Base-by-base conservation (phyloP, 1,140 invertebrate species). In the Lysiphlebus fabarum region DNA sequence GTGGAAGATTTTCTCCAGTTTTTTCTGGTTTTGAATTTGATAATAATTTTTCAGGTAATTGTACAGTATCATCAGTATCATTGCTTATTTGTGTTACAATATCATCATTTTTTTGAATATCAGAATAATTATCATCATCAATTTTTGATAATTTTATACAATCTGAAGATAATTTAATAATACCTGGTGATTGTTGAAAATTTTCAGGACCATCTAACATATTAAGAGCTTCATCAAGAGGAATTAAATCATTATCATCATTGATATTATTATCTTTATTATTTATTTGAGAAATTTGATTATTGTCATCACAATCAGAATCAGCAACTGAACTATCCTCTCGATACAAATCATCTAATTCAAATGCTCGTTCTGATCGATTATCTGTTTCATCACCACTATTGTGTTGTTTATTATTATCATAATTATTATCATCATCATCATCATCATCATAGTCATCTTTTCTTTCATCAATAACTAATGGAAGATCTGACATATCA, bases 321-420 rank as follows among this genome's bases (percentile, higher is more conserved):
- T 77, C 72, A 1, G 60, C 41, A 0, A 70, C 62, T 0, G 75
- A 75, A 40, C 70, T 79, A 17, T 78, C 76, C 41, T 79, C 77
- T 1, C 76, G 68, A 47, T 79, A 79, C 3, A 78, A 56, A 70
- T 79, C 76, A 9, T 79, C 76, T n/a, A 78, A 49, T 5, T 74
- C 75, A 6, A 73, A 74, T 1, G 65, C 62, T 6, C 66, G 65
- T 10, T 70, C 68, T 40, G 72, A 77, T 8, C 62, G 59, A 34
- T 62, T 64, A 10, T 74, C 72, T 6, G 44, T 63, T 12, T 77
- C 74, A 5, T 74, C 71, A 36, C 77, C 76, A 34, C 70, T 76
- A 48, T 72, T 72, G 40, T 63, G 70, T 6, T 58, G 59, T 1
- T 75, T 69, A 7, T 74, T 67, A 10, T 42, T 50, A 7, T 66